Evolutionary conservation across 2,888 invertebrate genomes (phyloP).

Genomic region (Hydraecia micacea): DNA sequence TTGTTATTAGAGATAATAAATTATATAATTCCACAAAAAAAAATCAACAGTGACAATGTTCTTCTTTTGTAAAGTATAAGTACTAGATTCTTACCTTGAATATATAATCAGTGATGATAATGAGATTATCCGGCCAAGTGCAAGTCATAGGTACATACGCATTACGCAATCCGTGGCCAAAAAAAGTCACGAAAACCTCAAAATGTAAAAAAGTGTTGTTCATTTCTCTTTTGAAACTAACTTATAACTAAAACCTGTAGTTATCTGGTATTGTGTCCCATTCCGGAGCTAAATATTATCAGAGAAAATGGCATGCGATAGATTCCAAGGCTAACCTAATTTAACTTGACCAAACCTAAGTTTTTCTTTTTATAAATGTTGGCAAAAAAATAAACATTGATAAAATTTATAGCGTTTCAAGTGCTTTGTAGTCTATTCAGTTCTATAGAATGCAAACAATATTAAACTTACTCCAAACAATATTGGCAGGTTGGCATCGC

Average conservation of each 20-base stretch:
- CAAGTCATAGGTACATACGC: neutral
- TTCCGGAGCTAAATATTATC: neutral
- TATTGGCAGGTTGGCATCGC: slow-evolving; percentile 60
- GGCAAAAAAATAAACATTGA: neutral
- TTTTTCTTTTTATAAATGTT: neutral
- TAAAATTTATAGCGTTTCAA: neutral
- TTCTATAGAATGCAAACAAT: neutral
- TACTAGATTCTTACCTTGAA: neutral
- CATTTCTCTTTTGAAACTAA: neutral
- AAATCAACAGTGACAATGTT: no score
- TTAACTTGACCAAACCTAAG: no score
- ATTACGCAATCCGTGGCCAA: neutral
- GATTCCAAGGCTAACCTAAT: neutral
- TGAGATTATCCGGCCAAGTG: slow-evolving; percentile 3
- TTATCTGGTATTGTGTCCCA: neutral
- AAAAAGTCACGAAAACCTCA: neutral
- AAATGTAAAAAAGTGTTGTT: neutral
- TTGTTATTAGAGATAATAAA: no score
- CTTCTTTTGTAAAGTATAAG: neutral
- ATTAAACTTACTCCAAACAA: slow-evolving; percentile 61
- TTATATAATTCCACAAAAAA: no score
- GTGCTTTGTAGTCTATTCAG: neutral
- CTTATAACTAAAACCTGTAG: neutral
- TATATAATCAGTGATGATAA: slow-evolving; percentile 13
- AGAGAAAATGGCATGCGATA: neutral